phyloP scores from a whole-genome alignment of 2,888 invertebrate genomes.

The Metacarcinus magister region DNA sequence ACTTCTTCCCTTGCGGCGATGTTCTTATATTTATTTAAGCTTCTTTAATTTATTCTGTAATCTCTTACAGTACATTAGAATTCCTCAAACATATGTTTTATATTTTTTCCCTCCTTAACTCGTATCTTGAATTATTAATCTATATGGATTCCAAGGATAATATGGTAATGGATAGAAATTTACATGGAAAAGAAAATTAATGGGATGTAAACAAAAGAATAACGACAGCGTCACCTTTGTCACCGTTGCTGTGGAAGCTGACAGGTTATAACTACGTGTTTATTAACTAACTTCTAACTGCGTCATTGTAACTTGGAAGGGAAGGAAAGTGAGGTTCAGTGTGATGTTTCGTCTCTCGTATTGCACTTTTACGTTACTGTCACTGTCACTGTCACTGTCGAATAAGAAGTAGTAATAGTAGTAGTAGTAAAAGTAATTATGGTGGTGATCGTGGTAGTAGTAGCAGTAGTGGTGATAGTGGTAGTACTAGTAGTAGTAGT shows the following conservation, averaged over 20 bases:
- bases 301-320: too few relatives aligned
- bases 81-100: not conserved
- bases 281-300: too few relatives aligned
- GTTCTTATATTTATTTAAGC: not conserved
- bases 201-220: not conserved
- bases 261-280: too few relatives aligned
- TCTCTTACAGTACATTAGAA: not conserved
- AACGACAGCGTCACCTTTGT: not conserved
- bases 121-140: not conserved
- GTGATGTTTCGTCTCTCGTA: too few relatives aligned
- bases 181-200: not conserved
- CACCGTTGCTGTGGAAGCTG: not conserved
- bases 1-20: not conserved
- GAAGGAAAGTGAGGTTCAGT: too few relatives aligned
- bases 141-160: not conserved
- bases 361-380: too few relatives aligned
- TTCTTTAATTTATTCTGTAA: not conserved
- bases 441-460: too few relatives aligned
- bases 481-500: too few relatives aligned
- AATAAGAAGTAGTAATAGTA: too few relatives aligned
- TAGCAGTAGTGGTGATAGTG: too few relatives aligned
- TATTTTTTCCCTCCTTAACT: not conserved
- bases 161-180: not conserved
- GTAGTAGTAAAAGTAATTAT: too few relatives aligned
- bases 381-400: too few relatives aligned